Evolutionary conservation across 2,888 invertebrate genomes (phyloP).

Genomic region (Amphipoea lucens): DNA sequence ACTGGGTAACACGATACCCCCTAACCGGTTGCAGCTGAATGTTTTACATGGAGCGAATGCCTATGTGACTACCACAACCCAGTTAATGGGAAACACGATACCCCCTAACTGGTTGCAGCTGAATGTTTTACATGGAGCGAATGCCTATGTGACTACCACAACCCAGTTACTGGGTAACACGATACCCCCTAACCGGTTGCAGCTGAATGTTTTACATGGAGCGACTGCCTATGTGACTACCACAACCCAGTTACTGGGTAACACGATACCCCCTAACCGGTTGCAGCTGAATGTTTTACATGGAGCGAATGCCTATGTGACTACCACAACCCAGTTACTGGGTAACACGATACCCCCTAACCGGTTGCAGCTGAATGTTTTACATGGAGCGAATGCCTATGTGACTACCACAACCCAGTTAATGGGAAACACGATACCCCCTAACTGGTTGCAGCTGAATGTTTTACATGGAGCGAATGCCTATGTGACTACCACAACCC

Average conservation of each 20-base stretch:
- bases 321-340: background rate
- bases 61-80: background rate
- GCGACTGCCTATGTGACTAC: background rate
- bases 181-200: background rate
- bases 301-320: background rate
- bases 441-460: background rate
- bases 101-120: too few species aligned
- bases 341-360: background rate
- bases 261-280: background rate
- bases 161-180: background rate
- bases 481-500: background rate
- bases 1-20: background rate
- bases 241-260: background rate
- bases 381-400: background rate
- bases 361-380: too few species aligned
- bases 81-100: background rate
- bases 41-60: background rate
- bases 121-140: background rate
- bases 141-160: background rate
- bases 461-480: background rate
- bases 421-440: background rate
- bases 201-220: background rate
- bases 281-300: background rate
- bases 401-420: too few species aligned
- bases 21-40: too few species aligned